Base-by-base conservation (phyloP, 2,888 invertebrate genomes). In the Noctua fimbriata region DNA sequence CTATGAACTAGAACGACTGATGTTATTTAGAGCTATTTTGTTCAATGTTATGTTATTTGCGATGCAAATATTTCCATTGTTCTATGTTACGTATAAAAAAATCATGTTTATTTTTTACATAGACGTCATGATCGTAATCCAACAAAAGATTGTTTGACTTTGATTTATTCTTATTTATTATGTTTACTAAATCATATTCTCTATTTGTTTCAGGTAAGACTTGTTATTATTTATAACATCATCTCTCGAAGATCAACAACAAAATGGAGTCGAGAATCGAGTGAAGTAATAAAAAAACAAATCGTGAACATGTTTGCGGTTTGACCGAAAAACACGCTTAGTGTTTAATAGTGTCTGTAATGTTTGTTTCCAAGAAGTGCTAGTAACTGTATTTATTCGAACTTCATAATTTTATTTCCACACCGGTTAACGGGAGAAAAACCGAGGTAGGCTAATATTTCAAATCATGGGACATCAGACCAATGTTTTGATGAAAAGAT, bases 121-220 rank as follows among this genome's bases (percentile, higher is more conserved):
- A 16, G 21, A 76, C 49, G n/a, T 41, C 32, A 32, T 14, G 5
- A 18, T 55, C 18, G 41, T 16, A 44, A 52, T 36, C 10, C 28
- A 55, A 58, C 18, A 69, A 63, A 52, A 44, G 14, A 36, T 72
- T 55, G 16, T 49, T 49, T n/a, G 78, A 18, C 41, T 63, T 73
- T 52, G 36, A 49, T 78, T 73, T 66, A 78, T 69, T 69, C 32
- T 10, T 14, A 36, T 71, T 65, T 66, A 44, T 10, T 4, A 32
- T 71, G 70, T 87, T 66, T 79, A 63, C 70, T 77, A 69, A 85
- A 81, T 78, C 73, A 44, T 69, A 12, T 78, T 81, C n/a, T 89
- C 41, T 78, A 18, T 60, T 88, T 89, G 88, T 88, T 88, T 81
- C 88, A 88, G 88, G 88, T 88, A 88, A 88, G 82, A 49, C n/a